Conservation (phyloP, 2,113 vertebrate genomes). For the Asarcornis scutulata region DNA sequence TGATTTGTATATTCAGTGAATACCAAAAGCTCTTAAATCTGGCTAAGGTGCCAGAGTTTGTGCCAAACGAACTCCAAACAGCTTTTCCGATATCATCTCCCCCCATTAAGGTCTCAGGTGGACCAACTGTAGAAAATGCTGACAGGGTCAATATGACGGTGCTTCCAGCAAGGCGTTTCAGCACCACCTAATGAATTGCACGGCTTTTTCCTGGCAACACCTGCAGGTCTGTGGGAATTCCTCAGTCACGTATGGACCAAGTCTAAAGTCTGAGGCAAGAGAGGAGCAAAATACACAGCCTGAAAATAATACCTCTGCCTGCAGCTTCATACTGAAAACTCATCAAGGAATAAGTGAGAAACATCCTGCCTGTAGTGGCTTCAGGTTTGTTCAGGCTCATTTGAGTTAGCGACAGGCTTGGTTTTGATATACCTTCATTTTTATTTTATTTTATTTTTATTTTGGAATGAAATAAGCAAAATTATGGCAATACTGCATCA, state of each 20-base stretch:
- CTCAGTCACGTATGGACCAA: not conserved
- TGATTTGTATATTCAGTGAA: not conserved
- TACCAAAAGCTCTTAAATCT: not conserved
- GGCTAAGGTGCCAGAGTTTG: not conserved
- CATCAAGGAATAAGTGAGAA: not conserved
- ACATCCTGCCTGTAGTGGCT: not conserved
- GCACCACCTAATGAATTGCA: slow-evolving; percentile 33
- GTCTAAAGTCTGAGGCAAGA: not conserved
- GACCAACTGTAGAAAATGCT: not conserved
- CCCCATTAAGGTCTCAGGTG: not conserved
- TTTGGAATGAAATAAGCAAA: not conserved
- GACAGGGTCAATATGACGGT: not conserved
- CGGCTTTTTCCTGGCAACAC: not conserved
- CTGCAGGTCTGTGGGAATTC: not conserved
- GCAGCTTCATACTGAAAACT: not conserved
- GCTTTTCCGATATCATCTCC: not conserved
- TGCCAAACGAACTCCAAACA: slow-evolving; percentile 1
- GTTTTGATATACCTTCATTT: not conserved
- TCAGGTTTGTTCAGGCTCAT: not conserved
- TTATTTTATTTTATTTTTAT: not conserved
- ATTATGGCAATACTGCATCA: not conserved
- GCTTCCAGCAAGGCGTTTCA: slow-evolving; percentile 18
- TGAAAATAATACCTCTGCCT: not conserved
- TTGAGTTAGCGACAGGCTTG: not conserved
- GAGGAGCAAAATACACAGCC: not conserved